Evolutionary conservation across 1,140 invertebrate genomes (phyloP), one percentile per base, ranked within the genome.

Genomic region (Condylostylus longicornis): DNA sequence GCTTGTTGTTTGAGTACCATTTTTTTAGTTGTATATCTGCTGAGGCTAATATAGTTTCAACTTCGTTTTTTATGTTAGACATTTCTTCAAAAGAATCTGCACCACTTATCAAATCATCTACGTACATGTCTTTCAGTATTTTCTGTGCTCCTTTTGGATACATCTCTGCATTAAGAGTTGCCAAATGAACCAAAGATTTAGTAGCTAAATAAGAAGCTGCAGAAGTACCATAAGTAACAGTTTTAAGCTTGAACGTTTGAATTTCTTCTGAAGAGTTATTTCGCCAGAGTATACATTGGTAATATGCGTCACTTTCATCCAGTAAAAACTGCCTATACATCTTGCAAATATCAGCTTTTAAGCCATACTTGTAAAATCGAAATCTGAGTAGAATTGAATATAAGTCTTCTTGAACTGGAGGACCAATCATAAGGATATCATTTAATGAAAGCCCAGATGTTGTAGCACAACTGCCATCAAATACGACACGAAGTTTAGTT

Each of bases 41-140:
- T 6, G 18, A 10, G 3, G 15, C 9, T 10, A 44, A 23, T 5
- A 41, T 32, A 5, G 18, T 2, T 14, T 22, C 29, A 7, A 46
- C 14, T 15, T 40, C 14, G 5, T 32, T 6, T 15, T 30, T 33
- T 4, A 39, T 18, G 15, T 18, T 2, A 7, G 37, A 23, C 4
- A 41, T 19, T 14, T 45, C 18, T 14, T 38, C 18, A n/a, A 48
- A 6, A 19, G n/a, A 35, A 37, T 65, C 39, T 14, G 42, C 32
- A 1, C 61, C 58, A 1, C 55, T 55, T 6, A 64, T 28, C 4
- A 66, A 18, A 46, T 68, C 65, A 47, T 69, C 65, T 2, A 67
- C 56, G 33, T 66, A 68, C 37, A 66, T 60, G 50, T 65, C 56
- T n/a, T n/a, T n/a, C 20, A 40, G 28, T 5, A 63, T 53, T 5